Base-by-base conservation (phyloP, 92 coral and sea anemone genomes). In the Meandrina meandrites region DNA sequence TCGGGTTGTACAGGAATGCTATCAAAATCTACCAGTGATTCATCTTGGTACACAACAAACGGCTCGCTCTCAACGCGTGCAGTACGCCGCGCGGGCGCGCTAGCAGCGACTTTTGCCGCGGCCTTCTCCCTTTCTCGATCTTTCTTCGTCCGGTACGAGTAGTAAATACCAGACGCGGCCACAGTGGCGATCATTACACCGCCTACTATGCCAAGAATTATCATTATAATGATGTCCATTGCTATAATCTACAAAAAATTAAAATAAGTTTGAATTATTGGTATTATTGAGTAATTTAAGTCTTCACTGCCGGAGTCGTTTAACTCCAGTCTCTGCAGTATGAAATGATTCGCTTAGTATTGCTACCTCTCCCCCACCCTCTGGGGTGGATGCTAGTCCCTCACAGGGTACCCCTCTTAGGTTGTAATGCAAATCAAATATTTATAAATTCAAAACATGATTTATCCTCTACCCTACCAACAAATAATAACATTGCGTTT, bases 1-100 rank as follows among this genome's bases (percentile, higher is more conserved):
- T 94, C 93, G 24, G 98, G 98, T 56, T 94, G 98, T 17, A 94
- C 98, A n/a, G 96, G 94, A n/a, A 94, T 90, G 58, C 96, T 90
- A 81, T 91, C 95, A 36, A 92, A 92, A 78, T 89, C 93, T 42
- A 92, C 84, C 4, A 87, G 88, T 45, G 94, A 89, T 45, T 94
- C 97, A 21, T 94, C 97, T 34, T 91, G 96, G 32, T 89, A 88
- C 56, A 90, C 84, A 45, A 94, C 95, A 72, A 85, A 94, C 12
- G 92, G 81, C 51, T 90, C 95, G 13, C 88, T 79, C 16, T 87
- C 91, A 3, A 40, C 81, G 22, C 80, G 82, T 12, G 79, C 91
- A 31, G 69, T 36, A 37, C 90, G 88, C 16, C 84, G 78, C 78
- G 77, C 88, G 34, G 81, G 47, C 24, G 79, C n/a, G 12, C 90